These are phyloP conservation scores for Venustaconcha ellipsiformis DNA, from an alignment of 1,140 invertebrate genomes.

Conservation along the genomic window DNA sequence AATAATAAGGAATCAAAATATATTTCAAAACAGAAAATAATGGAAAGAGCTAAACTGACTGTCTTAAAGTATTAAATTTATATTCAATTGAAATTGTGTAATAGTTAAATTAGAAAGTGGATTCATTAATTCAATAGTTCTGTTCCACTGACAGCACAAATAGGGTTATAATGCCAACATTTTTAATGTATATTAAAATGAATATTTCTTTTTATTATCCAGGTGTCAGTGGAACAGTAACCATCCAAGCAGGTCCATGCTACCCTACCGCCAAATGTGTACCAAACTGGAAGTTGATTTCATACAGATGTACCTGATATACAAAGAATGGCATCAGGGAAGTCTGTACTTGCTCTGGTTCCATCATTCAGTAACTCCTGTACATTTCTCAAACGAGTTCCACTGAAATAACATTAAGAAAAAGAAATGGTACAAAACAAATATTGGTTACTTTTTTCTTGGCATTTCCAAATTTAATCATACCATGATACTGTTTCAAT, in stretches of 20 bases:
- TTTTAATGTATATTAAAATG: neutral
- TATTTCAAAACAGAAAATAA: too few species aligned
- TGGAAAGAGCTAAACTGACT: too few species aligned
- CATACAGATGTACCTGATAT: conserved; percentile 46
- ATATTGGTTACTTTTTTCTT: too few species aligned
- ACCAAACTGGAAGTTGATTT: too few species aligned
- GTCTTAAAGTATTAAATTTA: too few species aligned
- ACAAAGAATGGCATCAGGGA: conserved; percentile 54
- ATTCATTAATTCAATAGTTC: too few species aligned
- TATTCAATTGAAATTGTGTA: too few species aligned
- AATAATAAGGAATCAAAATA: too few species aligned
- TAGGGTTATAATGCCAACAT: neutral
- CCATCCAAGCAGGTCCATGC: neutral
- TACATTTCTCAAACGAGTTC: conserved; percentile 45
- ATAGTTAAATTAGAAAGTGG: too few species aligned
- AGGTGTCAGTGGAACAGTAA: neutral
- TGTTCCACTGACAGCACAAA: neutral
- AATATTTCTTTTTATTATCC: neutral
- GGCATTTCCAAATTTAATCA: too few species aligned
- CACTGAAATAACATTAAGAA: conserved; percentile 38
- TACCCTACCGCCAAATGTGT: neutral
- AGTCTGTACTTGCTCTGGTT: conserved; percentile 20
- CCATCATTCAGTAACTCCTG: conserved; percentile 43
- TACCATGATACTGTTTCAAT: too few species aligned
- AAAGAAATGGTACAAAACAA: too few species aligned